These are phyloP conservation scores for Cotesia chilonis DNA, from an alignment of 1,140 invertebrate genomes.

Conservation along the genomic window DNA sequence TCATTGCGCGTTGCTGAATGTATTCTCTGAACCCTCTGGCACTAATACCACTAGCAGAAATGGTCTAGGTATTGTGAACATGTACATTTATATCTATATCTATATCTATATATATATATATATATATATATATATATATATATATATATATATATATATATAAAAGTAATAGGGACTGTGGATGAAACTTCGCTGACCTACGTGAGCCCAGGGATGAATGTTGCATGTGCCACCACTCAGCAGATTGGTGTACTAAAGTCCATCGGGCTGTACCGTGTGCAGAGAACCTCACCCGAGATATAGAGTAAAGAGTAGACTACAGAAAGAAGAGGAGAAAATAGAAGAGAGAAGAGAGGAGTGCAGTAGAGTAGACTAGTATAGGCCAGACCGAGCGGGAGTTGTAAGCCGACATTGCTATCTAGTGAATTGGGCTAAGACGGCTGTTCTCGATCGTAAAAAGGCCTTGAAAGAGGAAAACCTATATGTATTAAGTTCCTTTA, in stretches of 20 bases:
- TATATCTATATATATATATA: too few relatives aligned
- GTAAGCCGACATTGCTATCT: conserved; percentile 23
- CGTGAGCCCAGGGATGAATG: conserved; percentile 47
- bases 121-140: too few relatives aligned
- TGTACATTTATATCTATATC: too few relatives aligned
- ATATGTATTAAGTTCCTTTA: too few relatives aligned
- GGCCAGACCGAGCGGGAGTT: neutral
- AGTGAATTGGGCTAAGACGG: conserved; percentile 24
- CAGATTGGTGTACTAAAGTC: conserved; percentile 55
- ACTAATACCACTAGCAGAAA: too few relatives aligned
- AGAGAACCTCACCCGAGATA: too few relatives aligned
- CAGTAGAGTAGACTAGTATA: conserved; percentile 30
- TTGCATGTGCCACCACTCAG: conserved; percentile 54
- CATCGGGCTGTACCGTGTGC: conserved; percentile 38
- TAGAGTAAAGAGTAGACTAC: too few relatives aligned
- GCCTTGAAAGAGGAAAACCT: conserved; percentile 11
- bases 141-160: too few relatives aligned
- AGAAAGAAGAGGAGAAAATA: conserved; percentile 10
- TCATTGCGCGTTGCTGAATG: too few relatives aligned
- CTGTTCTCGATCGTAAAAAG: conserved; percentile 41
- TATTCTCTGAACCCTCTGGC: too few relatives aligned
- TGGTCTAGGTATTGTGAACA: too few relatives aligned
- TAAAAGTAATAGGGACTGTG: too few relatives aligned
- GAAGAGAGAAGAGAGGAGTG: conserved; percentile 2
- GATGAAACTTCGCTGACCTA: conserved; percentile 23